Base-by-base conservation (phyloP, 1,140 invertebrate species). In the Aphis gossypii region DNA sequence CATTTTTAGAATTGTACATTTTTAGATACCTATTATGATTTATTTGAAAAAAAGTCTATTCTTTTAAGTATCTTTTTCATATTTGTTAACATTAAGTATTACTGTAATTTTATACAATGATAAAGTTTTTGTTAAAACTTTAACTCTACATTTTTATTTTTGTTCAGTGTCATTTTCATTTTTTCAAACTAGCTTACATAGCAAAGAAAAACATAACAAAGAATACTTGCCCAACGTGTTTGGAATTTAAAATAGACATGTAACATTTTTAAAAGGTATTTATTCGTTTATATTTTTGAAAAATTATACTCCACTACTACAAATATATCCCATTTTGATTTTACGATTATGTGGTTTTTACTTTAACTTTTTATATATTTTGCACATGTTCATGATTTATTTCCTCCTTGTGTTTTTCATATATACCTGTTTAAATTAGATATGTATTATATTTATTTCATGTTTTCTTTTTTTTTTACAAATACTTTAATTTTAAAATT, bases 71-170 rank as follows among this genome's bases (percentile, higher is more conserved):
- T n/a, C 14, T 76, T 76, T 76, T 76, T 76, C 30, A n/a, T n/a
- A n/a, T 76, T 76, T 76, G 14, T n/a, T n/a, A n/a, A 6, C 30
- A 76, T 76, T 6, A 76, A 76, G 60, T 76, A 76, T 76, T n/a
- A 76, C 5, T 35, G 14, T n/a, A 76, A 76, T 76, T n/a, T 14
- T n/a, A 76, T 76, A 76, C 60, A 76, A 76, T 35, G n/a, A 76
- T 14, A 76, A n/a, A 68, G 30, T 68, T 68, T 68, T 68, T 60
- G 4, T 76, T 76, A 30, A 76, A 76, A 76, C 60, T 76, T 76
- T n/a, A n/a, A n/a, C 60, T 76, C 30, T n/a, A 76, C n/a, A n/a
- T 76, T n/a, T 68, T 76, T 76, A 76, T 76, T 76, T 76, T 76
- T 76, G 60, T 76, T 76, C 60, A 76, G 4, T 76, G n/a, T 76